Evolutionary conservation across 2,113 vertebrate genomes (phyloP), one percentile per base, ranked within the genome.

Genomic region (Phylloscopus trochilus): DNA sequence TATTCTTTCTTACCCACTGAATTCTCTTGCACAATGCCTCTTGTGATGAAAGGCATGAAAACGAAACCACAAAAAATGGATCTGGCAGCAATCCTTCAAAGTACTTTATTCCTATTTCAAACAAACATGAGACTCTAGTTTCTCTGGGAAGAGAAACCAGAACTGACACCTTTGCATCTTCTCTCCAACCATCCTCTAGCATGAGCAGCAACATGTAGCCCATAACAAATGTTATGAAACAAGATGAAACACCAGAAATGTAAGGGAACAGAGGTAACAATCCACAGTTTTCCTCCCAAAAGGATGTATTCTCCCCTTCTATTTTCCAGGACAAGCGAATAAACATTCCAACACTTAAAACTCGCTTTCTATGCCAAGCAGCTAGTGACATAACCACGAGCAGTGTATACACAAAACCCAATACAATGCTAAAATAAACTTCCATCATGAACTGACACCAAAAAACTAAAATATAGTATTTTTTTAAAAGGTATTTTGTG

Each of bases 21-120:
- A 77, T 87, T 68, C 43, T 79, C 41, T 82, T 35, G 47, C 49
- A 58, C 26, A 76, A 64, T 7, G 27, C 9, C 53, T 79, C 67
- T 51, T 63, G 67, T 43, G 82, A 83, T 82, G 55, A 89, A 82
- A 93, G 53, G 55, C 46, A 63, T 30, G 63, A 51, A 82, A 82
- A 79, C 18, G 18, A 23, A 76, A 79, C 0, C 33, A 87, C 14
- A 62, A 51, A 56, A 69, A 66, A 8, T 3, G 8, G 55, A 1
- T 80, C 69, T 87, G 84, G 59, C 58, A 92, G 75, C 49, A 85
- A 56, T 60, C 49, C 53, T 39, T 49, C 20, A 2, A 76, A 87
- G 44, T 39, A 66, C 18, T 91, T 87, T 52, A 76, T 60, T 76
- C 31, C 44, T 30, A 35, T 69, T 87, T 76, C 82, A 72, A 14